These are phyloP conservation scores for Drosophila kanekoi DNA, from an alignment of 2,888 invertebrate genomes.

Conservation along the genomic window DNA sequence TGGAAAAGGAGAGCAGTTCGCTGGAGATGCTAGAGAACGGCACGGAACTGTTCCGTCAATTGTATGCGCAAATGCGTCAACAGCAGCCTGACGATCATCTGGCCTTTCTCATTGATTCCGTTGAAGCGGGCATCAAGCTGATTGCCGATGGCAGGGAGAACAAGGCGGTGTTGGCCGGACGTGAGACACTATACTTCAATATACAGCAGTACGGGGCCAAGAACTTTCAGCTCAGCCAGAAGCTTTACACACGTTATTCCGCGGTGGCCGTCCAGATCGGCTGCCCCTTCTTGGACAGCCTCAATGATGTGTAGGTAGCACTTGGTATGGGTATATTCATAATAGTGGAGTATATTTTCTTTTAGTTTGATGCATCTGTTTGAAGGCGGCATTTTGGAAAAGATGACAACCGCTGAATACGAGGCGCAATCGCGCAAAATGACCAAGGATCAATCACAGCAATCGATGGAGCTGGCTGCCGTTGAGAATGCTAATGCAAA, in stretches of 20 bases:
- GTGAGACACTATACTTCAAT: conserved; percentile 91
- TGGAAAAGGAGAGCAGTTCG: conserved; percentile 91
- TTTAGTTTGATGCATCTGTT: conserved; percentile 89
- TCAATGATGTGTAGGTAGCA: conserved; percentile 88
- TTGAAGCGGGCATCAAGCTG: conserved; percentile 89
- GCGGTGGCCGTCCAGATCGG: conserved; percentile 92
- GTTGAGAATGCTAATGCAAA: conserved; percentile 55
- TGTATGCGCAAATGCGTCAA: conserved; percentile 89
- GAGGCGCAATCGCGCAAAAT: conserved; percentile 88
- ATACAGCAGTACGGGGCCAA: conserved; percentile 89
- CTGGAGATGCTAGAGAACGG: conserved; percentile 91
- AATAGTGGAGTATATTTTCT: background rate
- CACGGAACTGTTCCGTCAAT: conserved; percentile 89
- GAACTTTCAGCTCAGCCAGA: conserved; percentile 90
- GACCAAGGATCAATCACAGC: conserved; percentile 71
- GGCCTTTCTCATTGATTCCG: conserved; percentile 88
- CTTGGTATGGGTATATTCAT: background rate
- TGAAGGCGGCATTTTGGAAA: conserved; percentile 91
- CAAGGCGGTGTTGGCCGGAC: conserved; percentile 89
- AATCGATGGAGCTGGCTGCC: conserved; percentile 51
- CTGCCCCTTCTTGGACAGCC: conserved; percentile 90
- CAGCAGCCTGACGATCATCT: conserved; percentile 80
- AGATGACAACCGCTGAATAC: conserved; percentile 92
- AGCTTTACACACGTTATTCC: conserved; percentile 91
- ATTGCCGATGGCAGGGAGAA: conserved; percentile 87